Evolutionary conservation across 2,797 vertebrate species (phyloP).

Genomic region (Urosaurus nigricauda): DNA sequence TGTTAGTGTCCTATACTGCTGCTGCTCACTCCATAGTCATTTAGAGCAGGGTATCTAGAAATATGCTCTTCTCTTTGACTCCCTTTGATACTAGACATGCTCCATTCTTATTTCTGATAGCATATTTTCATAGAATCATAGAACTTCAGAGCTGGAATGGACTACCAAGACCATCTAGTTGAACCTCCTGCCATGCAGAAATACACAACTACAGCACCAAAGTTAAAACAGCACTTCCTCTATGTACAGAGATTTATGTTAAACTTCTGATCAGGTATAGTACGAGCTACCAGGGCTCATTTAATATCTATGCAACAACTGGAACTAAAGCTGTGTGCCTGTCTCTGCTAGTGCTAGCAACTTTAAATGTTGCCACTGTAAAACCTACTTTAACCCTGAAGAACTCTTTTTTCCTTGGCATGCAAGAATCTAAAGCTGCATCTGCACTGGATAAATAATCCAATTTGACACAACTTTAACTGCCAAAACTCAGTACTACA

Average conservation of each 20-base stretch:
- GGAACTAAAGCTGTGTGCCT: background rate
- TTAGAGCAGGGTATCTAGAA: background rate
- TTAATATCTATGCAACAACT: background rate
- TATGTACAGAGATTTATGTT: background rate
- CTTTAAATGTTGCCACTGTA: background rate
- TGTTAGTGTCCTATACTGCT: background rate
- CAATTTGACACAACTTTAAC: no score
- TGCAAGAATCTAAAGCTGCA: background rate
- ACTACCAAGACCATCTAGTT: no score
- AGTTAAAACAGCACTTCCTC: no score
- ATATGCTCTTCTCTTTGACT: background rate
- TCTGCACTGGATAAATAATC: no score
- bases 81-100: background rate
- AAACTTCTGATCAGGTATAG: background rate
- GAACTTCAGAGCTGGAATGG: no score
- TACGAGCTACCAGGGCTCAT: background rate
- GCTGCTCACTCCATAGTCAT: background rate
- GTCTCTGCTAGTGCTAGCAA: background rate
- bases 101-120: background rate
- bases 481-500: no score
- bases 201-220: no score
- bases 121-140: background rate
- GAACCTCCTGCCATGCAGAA: no score
- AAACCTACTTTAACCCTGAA: background rate
- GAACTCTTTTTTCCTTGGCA: constrained; percentile 24